A percentile compares a stretch with the other conserved stretches of the same genome.
phyloP scores from a whole-genome alignment of 1,140 invertebrate genomes.

The Belonocnema kinseyi region DNA sequence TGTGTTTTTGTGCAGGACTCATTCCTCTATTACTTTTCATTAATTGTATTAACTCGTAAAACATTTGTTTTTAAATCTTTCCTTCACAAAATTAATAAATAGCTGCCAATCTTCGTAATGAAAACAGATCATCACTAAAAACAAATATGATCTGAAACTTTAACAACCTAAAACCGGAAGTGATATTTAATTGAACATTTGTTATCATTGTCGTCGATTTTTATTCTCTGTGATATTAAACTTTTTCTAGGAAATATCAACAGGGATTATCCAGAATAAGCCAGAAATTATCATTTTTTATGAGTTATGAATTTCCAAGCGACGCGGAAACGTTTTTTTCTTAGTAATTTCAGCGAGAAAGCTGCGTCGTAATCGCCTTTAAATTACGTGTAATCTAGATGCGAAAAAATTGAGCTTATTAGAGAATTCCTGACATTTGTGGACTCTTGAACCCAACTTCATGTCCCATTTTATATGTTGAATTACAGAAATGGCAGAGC shows the following conservation, averaged over 20 bases:
- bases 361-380: slow-evolving; percentile 10
- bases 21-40: slow-evolving; percentile 9
- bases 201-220: no score
- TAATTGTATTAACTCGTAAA: slow-evolving; percentile 7
- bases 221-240: no score
- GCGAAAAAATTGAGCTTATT: background rate
- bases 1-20: slow-evolving; percentile 42
- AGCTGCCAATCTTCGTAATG: no score
- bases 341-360: background rate
- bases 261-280: no score
- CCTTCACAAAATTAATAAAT: background rate
- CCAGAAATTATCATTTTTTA: no score
- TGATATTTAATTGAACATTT: no score
- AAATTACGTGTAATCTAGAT: slow-evolving; percentile 11
- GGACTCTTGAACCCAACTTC: background rate
- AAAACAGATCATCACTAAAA: no score
- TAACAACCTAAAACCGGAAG: no score
- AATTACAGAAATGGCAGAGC: background rate
- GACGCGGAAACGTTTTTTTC: slow-evolving; percentile 1
- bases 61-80: background rate
- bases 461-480: background rate
- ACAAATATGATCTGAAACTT: no score
- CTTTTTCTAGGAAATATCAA: no score
- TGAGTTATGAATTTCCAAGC: background rate
- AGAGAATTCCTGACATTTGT: slow-evolving; percentile 10